Base-by-base conservation (phyloP, 2,797 vertebrate genomes). In the Mormyrops boulengeri region DNA sequence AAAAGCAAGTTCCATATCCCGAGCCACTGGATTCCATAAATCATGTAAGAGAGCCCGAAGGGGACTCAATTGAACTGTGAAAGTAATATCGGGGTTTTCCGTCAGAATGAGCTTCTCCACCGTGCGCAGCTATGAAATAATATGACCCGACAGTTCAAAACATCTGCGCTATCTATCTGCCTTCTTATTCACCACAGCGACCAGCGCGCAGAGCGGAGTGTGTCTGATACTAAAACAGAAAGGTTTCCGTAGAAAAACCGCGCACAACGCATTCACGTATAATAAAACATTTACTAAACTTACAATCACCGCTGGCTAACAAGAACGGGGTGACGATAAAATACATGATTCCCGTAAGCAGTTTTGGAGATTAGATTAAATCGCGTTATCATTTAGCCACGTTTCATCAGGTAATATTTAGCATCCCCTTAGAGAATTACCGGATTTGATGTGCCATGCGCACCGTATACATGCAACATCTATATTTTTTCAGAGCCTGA, bases 91-190 rank as follows among this genome's bases (percentile, higher is more conserved):
- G 97, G 97, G 95, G 96, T 96, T 98, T 98, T 97, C 97, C 96
- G 96, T 98, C 97, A 98, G 97, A 97, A 97, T 96, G 96, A 97
- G 97, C 97, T 97, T 98, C 95, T 93, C 95, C 96, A 95, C 96
- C 96, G 97, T 97, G 98, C 94, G 96, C 97, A 98, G 96, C 97
- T 97, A 95, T 98, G 96, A 97, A 96, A 95, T 99, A 97, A 99
- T 99, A 95, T 97, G 97, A 99, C 97, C 97, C 95, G 98, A 99
- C 98, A 99, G 97, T 96, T 99, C 96, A 97, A 97, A 97, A 97
- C 98, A 99, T 99, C 97, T 98, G 97, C 96, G 98, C 97, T 95
- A 99, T 98, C 96, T 97, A 99, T 98, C 98, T 96, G 96, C 96
- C 98, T 97, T 98, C 97, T 99, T 98, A 97, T 97, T 98, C 97